Conservation (phyloP, 2,797 vertebrate species). For the Sphenodon punctatus region DNA sequence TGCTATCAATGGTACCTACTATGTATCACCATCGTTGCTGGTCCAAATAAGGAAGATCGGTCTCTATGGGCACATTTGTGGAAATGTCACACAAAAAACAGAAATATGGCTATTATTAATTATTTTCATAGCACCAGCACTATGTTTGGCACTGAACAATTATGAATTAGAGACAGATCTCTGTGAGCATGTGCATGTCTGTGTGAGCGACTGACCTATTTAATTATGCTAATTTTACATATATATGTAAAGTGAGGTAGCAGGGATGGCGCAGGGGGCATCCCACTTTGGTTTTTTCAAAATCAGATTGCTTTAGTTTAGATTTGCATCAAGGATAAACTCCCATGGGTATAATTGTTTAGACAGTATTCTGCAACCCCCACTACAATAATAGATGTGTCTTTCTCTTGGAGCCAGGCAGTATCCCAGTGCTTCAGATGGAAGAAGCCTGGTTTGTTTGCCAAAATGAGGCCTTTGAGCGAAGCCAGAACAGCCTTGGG, state of each 20-base stretch:
- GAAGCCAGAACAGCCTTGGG: slow-evolving; percentile 18
- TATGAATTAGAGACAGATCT: no score
- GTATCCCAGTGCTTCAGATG: not conserved
- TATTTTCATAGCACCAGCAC: no score
- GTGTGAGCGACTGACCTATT: no score
- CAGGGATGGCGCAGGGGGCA: no score
- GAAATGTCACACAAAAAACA: no score
- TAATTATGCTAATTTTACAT: no score
- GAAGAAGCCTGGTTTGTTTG: slow-evolving; percentile 35
- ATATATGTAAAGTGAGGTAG: no score
- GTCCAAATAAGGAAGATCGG: not conserved
- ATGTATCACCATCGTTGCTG: not conserved
- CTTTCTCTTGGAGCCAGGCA: not conserved
- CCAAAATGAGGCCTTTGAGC: not conserved
- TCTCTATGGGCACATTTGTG: not conserved
- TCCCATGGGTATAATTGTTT: not conserved
- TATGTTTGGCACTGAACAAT: no score
- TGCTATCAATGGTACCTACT: fast-evolving
- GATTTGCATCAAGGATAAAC: slow-evolving; percentile 13
- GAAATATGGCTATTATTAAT: no score
- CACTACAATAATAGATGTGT: not conserved
- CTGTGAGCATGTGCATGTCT: no score
- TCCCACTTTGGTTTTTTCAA: no score
- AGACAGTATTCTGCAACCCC: not conserved
- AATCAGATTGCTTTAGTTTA: no score